Base-by-base conservation (phyloP, 2,888 invertebrate species). In the Anthophora plumipes region DNA sequence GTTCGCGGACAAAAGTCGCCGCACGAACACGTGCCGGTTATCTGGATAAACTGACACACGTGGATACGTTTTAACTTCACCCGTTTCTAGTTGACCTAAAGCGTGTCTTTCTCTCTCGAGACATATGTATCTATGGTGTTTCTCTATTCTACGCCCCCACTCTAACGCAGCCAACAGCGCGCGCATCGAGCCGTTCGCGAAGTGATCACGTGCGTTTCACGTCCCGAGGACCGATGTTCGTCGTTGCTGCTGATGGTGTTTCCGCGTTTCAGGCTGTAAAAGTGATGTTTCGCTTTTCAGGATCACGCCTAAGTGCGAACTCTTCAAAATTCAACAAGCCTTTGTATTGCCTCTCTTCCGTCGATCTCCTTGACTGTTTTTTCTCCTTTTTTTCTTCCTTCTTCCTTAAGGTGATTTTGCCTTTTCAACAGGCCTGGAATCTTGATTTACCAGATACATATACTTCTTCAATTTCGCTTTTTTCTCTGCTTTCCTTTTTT, bases 381-480 rank as follows among this genome's bases (percentile, higher is more conserved):
- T 17, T 57, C 57, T 22, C 46, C n/a, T 46, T 55, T 14, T 60
- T 8, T 25, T 17, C 17, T 14, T 22, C 22, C 11, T 31, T 46
- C 1, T 31, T 63, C 0, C n/a, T 66, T 12, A 14, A 17, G 22
- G 31, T 67, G 46, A 57, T 55, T 69, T 55, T 50, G 63, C 63
- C n/a, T 46, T 43, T 77, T 50, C 61, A 69, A 39, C 52, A 22
- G 12, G 41, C 0, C 41, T 41, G 74, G 61, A 74, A 74, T 80
- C 81, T 70, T 39, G 74, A 75, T 75, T 54, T 52, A 67, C 68
- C 67, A 63, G 78, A 72, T 59, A n/a, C n/a, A n/a, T n/a, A 52
- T 48, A 61, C 37, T 74, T 14, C 37, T 52, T 64, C 41, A 52
- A 22, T 64, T 43, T 52, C 12, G 14, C 20, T 25, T 37, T 43